Conservation (phyloP, 2,888 invertebrate species). For the Dicyrtomina minuta region DNA sequence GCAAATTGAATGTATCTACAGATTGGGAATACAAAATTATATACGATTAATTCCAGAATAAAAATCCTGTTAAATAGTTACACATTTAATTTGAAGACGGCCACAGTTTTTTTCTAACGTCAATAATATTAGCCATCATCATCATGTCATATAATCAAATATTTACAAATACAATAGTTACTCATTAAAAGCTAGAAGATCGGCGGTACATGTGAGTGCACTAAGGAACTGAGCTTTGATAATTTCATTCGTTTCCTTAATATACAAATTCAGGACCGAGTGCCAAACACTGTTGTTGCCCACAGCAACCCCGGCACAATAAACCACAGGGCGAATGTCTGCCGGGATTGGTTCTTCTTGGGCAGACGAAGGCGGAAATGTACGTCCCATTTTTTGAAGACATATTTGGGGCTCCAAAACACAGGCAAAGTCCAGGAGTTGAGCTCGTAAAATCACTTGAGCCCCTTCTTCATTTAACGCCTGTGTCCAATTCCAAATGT, state of each 20-base stretch:
- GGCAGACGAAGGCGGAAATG: background rate
- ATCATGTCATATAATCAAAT: too few relatives aligned
- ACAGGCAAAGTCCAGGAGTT: constrained; percentile 17
- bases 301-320: constrained; percentile 5
- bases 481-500: constrained; percentile 10
- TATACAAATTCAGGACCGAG: background rate
- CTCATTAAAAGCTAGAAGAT: background rate
- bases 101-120: background rate
- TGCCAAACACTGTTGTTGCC: background rate
- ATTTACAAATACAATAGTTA: too few relatives aligned
- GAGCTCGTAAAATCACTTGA: constrained; percentile 17
- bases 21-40: background rate
- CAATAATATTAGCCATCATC: background rate
- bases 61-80: background rate
- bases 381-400: constrained; percentile 1
- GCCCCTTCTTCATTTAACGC: background rate
- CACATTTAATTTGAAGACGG: background rate
- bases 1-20: constrained; percentile 3
- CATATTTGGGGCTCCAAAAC: background rate
- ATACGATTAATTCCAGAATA: background rate
- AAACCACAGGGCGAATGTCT: constrained; percentile 22
- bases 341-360: constrained; percentile 10
- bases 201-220: constrained; percentile 6
- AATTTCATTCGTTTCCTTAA: background rate
- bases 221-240: constrained; percentile 17